A percentile compares a stretch with the other conserved stretches of the same genome.
Evolutionary conservation across 2,797 vertebrate species (phyloP).

Genomic region (Furcifer pardalis): DNA sequence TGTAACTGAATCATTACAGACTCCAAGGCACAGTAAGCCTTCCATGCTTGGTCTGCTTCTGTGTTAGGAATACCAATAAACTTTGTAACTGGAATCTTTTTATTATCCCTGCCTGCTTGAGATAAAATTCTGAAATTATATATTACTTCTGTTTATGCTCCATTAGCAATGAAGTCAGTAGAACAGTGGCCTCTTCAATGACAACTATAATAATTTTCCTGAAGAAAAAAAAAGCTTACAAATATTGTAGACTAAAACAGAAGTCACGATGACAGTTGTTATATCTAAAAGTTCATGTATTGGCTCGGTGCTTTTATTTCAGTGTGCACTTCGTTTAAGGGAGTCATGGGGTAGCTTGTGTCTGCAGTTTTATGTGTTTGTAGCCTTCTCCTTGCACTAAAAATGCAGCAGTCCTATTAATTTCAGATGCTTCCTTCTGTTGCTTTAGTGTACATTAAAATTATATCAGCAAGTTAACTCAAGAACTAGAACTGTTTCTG

Average conservation of each 20-base stretch:
- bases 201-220: conserved; percentile 32
- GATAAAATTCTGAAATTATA: conserved; percentile 46
- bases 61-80: conserved; percentile 15
- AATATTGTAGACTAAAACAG: conserved; percentile 17
- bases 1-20: conserved; percentile 16
- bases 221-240: conserved; percentile 36
- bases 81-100: conserved; percentile 1
- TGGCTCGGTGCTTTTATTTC: conserved; percentile 27
- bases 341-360: not conserved
- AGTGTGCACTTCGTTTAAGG: not conserved
- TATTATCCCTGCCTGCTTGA: conserved; percentile 17
- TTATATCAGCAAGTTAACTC: not conserved
- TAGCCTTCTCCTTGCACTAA: not conserved
- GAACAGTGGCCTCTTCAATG: conserved; percentile 38
- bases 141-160: conserved; percentile 49
- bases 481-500: not conserved
- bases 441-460: conserved; percentile 15
- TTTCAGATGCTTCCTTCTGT: not conserved
- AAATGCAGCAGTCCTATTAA: conserved; percentile 7
- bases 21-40: not conserved
- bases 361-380: conserved; percentile 6
- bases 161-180: conserved; percentile 50
- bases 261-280: conserved; percentile 1
- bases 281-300: conserved; percentile 11
- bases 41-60: not conserved